Percentiles rank a stretch among this genome's conserved stretches.
Evolutionary conservation across 2,888 invertebrate genomes (phyloP).

Genomic region (Apodemia zela): DNA sequence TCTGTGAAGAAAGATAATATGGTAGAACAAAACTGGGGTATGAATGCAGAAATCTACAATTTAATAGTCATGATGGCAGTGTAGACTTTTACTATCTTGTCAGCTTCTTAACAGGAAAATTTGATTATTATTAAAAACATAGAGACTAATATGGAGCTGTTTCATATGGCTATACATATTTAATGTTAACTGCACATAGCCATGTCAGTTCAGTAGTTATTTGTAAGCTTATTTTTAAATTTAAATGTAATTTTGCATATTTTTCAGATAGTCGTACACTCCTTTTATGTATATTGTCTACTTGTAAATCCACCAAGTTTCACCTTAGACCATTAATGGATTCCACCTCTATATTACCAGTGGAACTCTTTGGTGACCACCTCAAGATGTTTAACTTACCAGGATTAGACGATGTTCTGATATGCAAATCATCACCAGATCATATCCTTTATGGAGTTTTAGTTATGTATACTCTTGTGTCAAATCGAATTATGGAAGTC

Average conservation of each 20-base stretch:
- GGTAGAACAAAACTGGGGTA: too few relatives aligned
- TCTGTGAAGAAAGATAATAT: too few relatives aligned
- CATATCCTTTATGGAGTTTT: conserved; percentile 56
- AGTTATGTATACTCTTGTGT: conserved; percentile 39
- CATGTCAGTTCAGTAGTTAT: too few relatives aligned
- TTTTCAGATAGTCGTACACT: conserved; percentile 24
- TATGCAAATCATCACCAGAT: conserved; percentile 52
- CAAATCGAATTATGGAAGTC: conserved; percentile 32
- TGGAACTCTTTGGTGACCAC: conserved; percentile 44
- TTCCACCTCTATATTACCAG: conserved; percentile 28
- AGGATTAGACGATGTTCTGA: conserved; percentile 39
- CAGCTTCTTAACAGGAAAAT: too few relatives aligned
- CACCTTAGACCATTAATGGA: conserved; percentile 43
- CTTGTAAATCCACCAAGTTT: conserved; percentile 48
- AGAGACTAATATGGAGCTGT: too few relatives aligned
- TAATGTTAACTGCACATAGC: too few relatives aligned
- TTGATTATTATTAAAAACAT: too few relatives aligned
- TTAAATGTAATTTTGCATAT: neutral
- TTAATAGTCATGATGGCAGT: too few relatives aligned
- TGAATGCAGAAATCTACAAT: too few relatives aligned
- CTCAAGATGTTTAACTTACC: conserved; percentile 49
- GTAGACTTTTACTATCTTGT: too few relatives aligned
- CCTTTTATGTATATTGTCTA: conserved; percentile 42
- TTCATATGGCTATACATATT: too few relatives aligned
- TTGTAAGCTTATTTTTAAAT: too few relatives aligned